Percentiles rank a stretch among this genome's conserved stretches.
Conservation (phyloP, 2,888 invertebrate species). For the Plagiodera versicolora region DNA sequence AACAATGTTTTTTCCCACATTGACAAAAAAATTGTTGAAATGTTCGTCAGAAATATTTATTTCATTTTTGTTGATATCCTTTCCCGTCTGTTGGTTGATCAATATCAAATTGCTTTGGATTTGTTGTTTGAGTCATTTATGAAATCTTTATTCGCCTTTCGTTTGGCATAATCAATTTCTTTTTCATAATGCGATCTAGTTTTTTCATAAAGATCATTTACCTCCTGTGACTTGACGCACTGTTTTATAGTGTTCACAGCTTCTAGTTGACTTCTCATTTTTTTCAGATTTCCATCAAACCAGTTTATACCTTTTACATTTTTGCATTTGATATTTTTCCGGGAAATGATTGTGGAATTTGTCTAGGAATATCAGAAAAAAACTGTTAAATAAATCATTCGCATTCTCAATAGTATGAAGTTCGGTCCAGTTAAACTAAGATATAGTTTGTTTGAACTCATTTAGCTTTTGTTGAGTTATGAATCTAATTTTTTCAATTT, state of each 20-base stretch:
- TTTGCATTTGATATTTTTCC: background rate
- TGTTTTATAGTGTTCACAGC: conserved; percentile 3
- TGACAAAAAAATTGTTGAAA: background rate
- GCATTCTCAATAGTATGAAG: background rate
- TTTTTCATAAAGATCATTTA: background rate
- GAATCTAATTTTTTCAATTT: background rate
- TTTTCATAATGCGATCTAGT: background rate
- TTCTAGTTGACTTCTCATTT: conserved; percentile 7
- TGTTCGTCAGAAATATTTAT: background rate
- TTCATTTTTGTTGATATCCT: background rate
- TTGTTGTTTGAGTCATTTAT: background rate
- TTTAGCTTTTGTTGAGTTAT: background rate
- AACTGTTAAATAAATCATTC: background rate
- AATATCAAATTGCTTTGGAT: background rate
- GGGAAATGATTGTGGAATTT: background rate
- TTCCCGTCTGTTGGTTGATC: background rate
- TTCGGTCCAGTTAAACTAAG: background rate
- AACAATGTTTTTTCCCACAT: background rate
- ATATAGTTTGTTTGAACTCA: conserved; percentile 1
- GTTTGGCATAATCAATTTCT: background rate
- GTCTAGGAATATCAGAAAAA: background rate
- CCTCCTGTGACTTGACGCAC: background rate
- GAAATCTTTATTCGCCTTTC: background rate
- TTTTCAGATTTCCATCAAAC: background rate
- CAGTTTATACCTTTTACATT: background rate